phyloP scores from a whole-genome alignment of 2,113 vertebrate genomes.

The Parus major region DNA sequence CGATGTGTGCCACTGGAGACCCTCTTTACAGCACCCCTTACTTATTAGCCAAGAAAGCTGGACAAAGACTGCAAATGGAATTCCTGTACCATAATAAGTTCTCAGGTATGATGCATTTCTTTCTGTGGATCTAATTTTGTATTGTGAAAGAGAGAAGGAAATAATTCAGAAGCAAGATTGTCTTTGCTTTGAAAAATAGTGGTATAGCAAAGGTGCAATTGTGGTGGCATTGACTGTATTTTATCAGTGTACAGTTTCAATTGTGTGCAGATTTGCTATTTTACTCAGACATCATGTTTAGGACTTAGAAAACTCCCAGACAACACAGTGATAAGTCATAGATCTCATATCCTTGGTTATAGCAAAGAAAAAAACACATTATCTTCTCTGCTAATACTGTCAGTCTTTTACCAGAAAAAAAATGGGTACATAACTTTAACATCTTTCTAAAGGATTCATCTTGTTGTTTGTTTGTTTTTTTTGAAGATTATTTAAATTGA shows the following conservation, averaged over 20 bases:
- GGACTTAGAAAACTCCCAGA: background rate
- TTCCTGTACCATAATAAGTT: constrained; percentile 95
- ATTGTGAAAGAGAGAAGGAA: background rate
- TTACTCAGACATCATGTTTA: background rate
- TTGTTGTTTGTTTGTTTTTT: background rate
- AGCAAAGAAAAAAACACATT: background rate
- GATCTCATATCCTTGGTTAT: background rate
- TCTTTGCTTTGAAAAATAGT: background rate
- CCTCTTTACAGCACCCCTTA: constrained; percentile 88
- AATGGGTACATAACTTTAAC: background rate
- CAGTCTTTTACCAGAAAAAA: background rate
- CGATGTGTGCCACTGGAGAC: constrained; percentile 92
- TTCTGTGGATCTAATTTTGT: background rate
- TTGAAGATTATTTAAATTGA: background rate
- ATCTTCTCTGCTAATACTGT: background rate
- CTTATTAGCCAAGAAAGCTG: constrained; percentile 88
- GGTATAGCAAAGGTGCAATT: background rate
- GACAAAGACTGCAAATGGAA: constrained; percentile 94
- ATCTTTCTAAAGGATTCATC: background rate
- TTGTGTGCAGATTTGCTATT: background rate
- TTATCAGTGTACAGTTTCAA: background rate
- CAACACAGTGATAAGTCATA: background rate
- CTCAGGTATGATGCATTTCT: constrained; percentile 76
- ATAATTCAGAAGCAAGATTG: background rate
- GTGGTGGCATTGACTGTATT: background rate